Evolutionary conservation across 2,888 invertebrate species (phyloP).

Genomic region (Oligia latruncula): DNA sequence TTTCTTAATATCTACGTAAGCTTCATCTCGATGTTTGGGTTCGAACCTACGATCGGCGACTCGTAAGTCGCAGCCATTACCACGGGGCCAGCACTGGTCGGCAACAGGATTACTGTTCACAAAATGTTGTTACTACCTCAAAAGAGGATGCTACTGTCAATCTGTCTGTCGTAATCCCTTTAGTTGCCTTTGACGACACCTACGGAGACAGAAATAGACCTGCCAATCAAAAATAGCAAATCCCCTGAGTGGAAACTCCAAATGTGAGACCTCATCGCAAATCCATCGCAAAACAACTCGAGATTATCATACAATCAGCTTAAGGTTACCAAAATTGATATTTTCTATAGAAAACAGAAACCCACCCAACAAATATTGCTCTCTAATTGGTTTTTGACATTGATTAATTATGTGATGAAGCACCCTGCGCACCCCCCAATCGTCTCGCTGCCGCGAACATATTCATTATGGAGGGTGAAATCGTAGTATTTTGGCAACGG

Average conservation of each 20-base stretch:
- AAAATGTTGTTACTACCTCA: neutral
- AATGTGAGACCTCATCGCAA: slow-evolving; percentile 6
- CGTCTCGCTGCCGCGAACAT: slow-evolving; percentile 74
- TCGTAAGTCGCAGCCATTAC: neutral
- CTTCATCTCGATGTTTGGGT: neutral
- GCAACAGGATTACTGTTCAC: neutral
- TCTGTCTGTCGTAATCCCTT: neutral
- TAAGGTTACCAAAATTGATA: slow-evolving; percentile 41
- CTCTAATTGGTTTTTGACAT: slow-evolving; percentile 67
- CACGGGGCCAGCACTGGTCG: neutral
- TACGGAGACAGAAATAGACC: slow-evolving; percentile 2
- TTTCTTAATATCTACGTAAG: no score
- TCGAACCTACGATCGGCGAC: neutral
- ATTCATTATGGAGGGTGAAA: slow-evolving; percentile 71
- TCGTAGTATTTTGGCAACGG: slow-evolving; percentile 46
- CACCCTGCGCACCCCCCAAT: slow-evolving; percentile 62
- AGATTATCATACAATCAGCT: slow-evolving; percentile 35
- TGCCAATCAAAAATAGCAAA: slow-evolving; percentile 34
- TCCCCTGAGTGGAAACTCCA: neutral
- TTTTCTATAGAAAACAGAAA: slow-evolving; percentile 49
- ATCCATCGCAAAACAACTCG: slow-evolving; percentile 22
- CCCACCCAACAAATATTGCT: slow-evolving; percentile 56
- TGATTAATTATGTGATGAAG: slow-evolving; percentile 64
- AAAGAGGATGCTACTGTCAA: neutral
- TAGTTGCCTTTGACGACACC: neutral